Conservation (phyloP, 2,888 invertebrate species). For the Pardosa pseudoannulata region DNA sequence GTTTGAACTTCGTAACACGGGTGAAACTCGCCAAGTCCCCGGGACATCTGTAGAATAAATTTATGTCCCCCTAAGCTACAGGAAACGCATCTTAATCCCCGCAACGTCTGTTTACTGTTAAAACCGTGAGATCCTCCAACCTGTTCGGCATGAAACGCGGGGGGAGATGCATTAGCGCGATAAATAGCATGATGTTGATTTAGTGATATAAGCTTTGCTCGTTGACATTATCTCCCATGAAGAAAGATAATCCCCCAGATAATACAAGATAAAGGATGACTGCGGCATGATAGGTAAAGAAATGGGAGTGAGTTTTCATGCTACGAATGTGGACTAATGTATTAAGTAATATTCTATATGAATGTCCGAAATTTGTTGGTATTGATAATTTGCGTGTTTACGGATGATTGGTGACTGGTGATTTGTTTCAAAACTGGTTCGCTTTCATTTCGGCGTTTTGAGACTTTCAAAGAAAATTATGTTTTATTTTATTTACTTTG, state of each 20-base stretch:
- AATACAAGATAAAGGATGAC: constrained; percentile 16
- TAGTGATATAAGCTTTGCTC: constrained; percentile 24
- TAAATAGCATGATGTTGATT: constrained; percentile 50
- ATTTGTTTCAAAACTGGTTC: too few species aligned
- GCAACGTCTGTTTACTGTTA: not conserved
- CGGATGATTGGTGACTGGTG: too few species aligned
- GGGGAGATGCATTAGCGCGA: constrained; percentile 18
- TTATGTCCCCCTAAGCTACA: not conserved
- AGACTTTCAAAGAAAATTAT: too few species aligned
- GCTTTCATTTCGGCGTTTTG: too few species aligned
- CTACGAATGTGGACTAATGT: not conserved
- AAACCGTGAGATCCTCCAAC: not conserved
- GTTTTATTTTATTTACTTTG: too few species aligned
- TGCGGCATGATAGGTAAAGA: not conserved
- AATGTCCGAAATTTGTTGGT: too few species aligned
- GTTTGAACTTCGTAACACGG: too few species aligned
- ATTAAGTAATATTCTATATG: not conserved
- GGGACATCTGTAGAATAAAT: not conserved
- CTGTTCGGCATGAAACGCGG: constrained; percentile 2
- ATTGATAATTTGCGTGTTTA: too few species aligned
- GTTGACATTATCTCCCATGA: constrained; percentile 29
- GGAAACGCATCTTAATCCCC: constrained; percentile 3
- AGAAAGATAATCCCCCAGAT: constrained; percentile 33
- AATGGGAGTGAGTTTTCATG: not conserved
- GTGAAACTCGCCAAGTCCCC: too few species aligned